Evolutionary conservation across 2,797 vertebrate genomes (phyloP).

Genomic region (Nyctibius grandis): DNA sequence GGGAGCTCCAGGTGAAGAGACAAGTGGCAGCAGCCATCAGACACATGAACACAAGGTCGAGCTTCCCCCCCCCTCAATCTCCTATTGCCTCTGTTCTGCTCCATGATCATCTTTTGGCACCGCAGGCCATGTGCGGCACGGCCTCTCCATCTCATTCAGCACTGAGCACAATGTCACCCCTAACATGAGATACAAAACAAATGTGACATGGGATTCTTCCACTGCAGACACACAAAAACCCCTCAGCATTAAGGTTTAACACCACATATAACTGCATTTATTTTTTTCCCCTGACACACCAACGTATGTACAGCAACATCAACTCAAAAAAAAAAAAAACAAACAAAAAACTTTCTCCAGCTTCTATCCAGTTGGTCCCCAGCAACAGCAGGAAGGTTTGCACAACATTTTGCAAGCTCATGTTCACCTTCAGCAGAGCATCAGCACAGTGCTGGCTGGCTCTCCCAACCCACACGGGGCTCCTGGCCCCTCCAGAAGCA

Average conservation of each 20-base stretch:
- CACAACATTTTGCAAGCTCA: neutral
- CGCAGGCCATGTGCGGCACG: rapidly evolving
- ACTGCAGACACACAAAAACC: neutral
- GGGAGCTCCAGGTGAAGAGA: neutral
- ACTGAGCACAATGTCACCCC: neutral
- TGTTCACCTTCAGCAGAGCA: neutral
- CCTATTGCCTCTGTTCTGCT: neutral
- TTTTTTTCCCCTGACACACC: neutral
- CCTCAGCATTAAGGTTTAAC: slow-evolving; percentile 1
- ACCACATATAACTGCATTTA: neutral
- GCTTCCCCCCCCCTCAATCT: rapidly evolving
- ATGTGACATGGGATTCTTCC: neutral
- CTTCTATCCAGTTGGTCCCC: neutral
- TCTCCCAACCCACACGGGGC: rapidly evolving
- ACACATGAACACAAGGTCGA: neutral
- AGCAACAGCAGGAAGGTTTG: neutral
- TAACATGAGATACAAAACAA: neutral
- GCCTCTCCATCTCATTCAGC: neutral
- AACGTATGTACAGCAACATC: neutral
- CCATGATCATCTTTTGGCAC: neutral
- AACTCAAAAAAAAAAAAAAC: neutral
- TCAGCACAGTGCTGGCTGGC: neutral
- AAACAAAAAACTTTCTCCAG: neutral
- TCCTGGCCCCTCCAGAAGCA: neutral
- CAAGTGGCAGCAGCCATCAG: neutral